Percentiles rank a stretch among this genome's conserved stretches.
Evolutionary conservation across 2,797 vertebrate genomes (phyloP).

Genomic region (Anguilla pacifica): DNA sequence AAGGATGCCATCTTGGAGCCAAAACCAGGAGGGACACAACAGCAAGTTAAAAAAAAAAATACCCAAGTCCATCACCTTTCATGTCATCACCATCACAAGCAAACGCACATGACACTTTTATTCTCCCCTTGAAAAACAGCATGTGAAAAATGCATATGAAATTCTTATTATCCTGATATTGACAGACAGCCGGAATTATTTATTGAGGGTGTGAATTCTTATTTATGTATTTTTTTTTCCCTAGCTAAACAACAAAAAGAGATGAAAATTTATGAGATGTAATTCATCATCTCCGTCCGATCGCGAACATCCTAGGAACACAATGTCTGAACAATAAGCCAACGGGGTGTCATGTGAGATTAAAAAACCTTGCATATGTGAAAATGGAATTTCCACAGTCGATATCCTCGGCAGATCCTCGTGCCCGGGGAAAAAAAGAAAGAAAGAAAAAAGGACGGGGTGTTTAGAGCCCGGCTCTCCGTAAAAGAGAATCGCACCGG

Average conservation of each 20-base stretch:
- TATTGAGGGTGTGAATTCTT: constrained; percentile 37
- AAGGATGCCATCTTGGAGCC: constrained; percentile 13
- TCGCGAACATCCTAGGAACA: constrained; percentile 10
- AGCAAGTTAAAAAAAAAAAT: constrained; percentile 6
- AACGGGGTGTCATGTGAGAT: constrained; percentile 15
- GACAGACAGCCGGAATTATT: constrained; percentile 43
- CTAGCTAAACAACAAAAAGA: constrained; percentile 19
- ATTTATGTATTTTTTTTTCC: constrained; percentile 34
- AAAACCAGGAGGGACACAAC: constrained; percentile 18
- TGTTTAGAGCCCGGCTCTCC: not conserved
- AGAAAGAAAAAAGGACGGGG: not conserved
- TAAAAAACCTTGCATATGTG: constrained; percentile 7
- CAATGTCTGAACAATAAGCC: constrained; percentile 28
- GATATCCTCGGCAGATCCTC: constrained; percentile 40
- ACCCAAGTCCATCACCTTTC: constrained; percentile 25
- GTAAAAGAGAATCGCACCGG: not conserved
- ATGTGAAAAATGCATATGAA: constrained; percentile 24
- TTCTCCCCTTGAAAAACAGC: constrained; percentile 35
- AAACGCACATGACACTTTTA: constrained; percentile 27
- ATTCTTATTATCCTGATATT: constrained; percentile 37
- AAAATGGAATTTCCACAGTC: constrained; percentile 39
- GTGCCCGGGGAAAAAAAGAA: not conserved
- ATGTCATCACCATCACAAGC: constrained; percentile 29
- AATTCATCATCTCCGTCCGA: constrained; percentile 36
- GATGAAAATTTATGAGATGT: constrained; percentile 35